Evolutionary conservation across 2,113 vertebrate genomes (phyloP).

Genomic region (Elephantulus edwardii): DNA sequence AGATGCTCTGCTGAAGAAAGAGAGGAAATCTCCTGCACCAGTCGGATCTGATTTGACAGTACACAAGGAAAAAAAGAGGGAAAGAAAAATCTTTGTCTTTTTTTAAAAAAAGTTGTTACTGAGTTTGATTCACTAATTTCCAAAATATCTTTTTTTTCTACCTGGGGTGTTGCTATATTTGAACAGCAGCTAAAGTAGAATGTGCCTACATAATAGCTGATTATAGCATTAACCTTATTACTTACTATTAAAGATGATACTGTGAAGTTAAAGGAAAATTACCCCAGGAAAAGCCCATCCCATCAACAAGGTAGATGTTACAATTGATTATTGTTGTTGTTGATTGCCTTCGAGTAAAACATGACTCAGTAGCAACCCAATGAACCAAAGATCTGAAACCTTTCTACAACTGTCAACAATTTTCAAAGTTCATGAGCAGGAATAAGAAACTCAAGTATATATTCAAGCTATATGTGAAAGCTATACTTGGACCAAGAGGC

Average conservation of each 20-base stretch:
- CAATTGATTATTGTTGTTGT: neutral
- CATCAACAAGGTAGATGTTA: slow-evolving; percentile 32
- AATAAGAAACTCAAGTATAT: slow-evolving; percentile 54
- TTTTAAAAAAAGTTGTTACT: slow-evolving; percentile 55
- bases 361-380: too few species aligned
- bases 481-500: neutral
- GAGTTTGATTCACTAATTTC: slow-evolving; percentile 43
- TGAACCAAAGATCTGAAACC: too few species aligned
- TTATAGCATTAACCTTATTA: slow-evolving; percentile 61
- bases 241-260: slow-evolving; percentile 44
- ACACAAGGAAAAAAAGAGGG: too few species aligned
- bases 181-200: slow-evolving; percentile 52
- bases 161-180: slow-evolving; percentile 53
- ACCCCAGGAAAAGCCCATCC: slow-evolving; percentile 40
- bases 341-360: too few species aligned
- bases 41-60: too few species aligned
- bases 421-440: too few species aligned
- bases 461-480: slow-evolving; percentile 62
- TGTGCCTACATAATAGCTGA: slow-evolving; percentile 34
- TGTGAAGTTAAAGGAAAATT: slow-evolving; percentile 65
- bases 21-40: too few species aligned
- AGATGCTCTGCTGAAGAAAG: too few species aligned
- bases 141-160: slow-evolving; percentile 55
- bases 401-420: too few species aligned
- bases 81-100: too few species aligned